A percentile compares a stretch with the other conserved stretches of the same genome.
Conservation (phyloP, 1,140 invertebrate genomes). For the Halyomorpha halys region DNA sequence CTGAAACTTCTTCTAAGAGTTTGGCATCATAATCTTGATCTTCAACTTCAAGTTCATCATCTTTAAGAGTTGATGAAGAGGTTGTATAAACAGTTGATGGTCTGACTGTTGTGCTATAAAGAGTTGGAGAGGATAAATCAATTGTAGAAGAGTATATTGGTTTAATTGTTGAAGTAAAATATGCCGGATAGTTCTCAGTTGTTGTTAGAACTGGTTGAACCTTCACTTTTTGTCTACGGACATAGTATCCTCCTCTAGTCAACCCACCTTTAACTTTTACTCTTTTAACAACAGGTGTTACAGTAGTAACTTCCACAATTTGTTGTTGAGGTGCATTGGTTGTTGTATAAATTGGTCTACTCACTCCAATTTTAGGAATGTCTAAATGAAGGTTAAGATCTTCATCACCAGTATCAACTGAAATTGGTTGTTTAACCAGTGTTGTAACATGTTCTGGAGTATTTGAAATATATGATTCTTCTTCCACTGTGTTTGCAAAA, state of each 20-base stretch:
- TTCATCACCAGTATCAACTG: constrained; percentile 18
- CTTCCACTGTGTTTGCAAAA: constrained; percentile 25
- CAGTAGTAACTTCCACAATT: constrained; percentile 19
- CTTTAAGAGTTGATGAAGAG: constrained; percentile 16
- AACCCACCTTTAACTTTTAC: constrained; percentile 21
- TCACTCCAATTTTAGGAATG: constrained; percentile 20
- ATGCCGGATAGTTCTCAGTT: constrained; percentile 26
- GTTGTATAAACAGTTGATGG: constrained; percentile 18
- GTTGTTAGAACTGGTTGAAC: constrained; percentile 27
- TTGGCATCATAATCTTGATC: constrained; percentile 29
- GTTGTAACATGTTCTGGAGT: constrained; percentile 19
- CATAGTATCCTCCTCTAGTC: constrained; percentile 25
- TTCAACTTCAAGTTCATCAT: constrained; percentile 25
- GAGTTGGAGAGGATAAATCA: constrained; percentile 26
- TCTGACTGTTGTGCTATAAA: constrained; percentile 26
- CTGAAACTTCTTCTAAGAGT: constrained; percentile 29
- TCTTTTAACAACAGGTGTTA: constrained; percentile 20
- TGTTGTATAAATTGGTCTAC: background rate
- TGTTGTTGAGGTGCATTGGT: constrained; percentile 24
- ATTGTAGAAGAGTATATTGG: constrained; percentile 24
- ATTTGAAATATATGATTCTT: constrained; percentile 25
- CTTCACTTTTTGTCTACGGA: constrained; percentile 26
- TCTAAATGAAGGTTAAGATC: constrained; percentile 21
- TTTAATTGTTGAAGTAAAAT: constrained; percentile 21
- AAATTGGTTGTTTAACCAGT: constrained; percentile 11